Percentiles rank a stretch among this genome's conserved stretches.
These are phyloP conservation scores for Macrotrachela quadricornifera DNA, from an alignment of 1,140 invertebrate species.

Conservation along the genomic window DNA sequence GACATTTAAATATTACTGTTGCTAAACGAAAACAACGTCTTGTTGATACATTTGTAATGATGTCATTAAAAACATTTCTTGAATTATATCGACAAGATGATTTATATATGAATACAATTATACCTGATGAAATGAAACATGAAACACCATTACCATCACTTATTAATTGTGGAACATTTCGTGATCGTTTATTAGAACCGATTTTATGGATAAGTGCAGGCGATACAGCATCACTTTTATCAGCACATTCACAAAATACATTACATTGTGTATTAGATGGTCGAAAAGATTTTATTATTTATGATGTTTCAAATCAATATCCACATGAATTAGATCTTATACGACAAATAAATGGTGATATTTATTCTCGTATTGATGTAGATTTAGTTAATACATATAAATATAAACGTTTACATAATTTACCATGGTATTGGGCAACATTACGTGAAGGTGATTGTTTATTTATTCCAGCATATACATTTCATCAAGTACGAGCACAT, in stretches of 20 bases:
- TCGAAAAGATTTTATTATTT: constrained; percentile 23
- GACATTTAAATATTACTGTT: neutral
- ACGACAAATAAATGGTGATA: constrained; percentile 16
- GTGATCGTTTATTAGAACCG: constrained; percentile 17
- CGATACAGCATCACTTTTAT: constrained; percentile 20
- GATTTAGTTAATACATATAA: constrained; percentile 25
- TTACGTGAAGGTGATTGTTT: constrained; percentile 25
- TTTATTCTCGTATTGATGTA: constrained; percentile 22
- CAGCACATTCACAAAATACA: constrained; percentile 25
- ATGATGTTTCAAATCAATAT: neutral
- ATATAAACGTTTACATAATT: constrained; percentile 14
- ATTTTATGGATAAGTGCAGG: constrained; percentile 28
- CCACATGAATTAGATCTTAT: constrained; percentile 7
- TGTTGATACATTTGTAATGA: neutral
- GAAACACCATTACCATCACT: constrained; percentile 15
- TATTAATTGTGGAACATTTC: neutral
- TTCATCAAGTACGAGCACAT: constrained; percentile 26
- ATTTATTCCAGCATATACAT: constrained; percentile 23
- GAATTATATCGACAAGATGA: constrained; percentile 24
- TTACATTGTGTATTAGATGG: constrained; percentile 27
- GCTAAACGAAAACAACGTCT: neutral
- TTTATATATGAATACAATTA: constrained; percentile 21
- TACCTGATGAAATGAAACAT: constrained; percentile 19
- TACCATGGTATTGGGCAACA: constrained; percentile 23
- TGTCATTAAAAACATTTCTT: constrained; percentile 21